phyloP scores from a whole-genome alignment of 1,140 invertebrate genomes.

The Zaprionus vittiger region DNA sequence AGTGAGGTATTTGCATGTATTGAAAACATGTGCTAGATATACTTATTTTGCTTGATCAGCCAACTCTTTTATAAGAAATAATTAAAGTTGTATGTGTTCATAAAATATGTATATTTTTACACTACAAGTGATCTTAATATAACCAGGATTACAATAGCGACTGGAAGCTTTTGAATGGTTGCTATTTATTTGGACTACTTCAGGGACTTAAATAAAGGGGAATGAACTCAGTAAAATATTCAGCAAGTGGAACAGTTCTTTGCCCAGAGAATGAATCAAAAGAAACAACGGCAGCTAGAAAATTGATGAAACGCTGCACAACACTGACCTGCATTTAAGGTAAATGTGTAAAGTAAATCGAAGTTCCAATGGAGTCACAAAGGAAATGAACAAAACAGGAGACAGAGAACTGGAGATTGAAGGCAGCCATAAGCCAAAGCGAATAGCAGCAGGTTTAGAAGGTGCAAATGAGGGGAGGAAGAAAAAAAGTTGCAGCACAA shows the following conservation, averaged over 20 bases:
- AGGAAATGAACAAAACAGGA: constrained; percentile 69
- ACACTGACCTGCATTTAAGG: constrained; percentile 65
- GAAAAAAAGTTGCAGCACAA: constrained; percentile 49
- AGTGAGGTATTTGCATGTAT: no score
- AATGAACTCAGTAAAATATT: constrained; percentile 22
- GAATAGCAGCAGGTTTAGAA: constrained; percentile 26
- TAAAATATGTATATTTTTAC: no score
- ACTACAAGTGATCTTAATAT: no score
- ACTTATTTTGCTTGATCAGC: no score
- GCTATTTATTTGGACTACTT: no score
- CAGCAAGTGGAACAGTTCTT: constrained; percentile 36
- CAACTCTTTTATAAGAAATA: no score
- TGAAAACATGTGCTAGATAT: no score
- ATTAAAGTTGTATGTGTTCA: no score
- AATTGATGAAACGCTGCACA: constrained; percentile 66
- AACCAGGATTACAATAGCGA: no score
- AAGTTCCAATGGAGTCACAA: constrained; percentile 57
- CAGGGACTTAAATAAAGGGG: neutral
- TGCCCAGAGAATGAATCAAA: constrained; percentile 40
- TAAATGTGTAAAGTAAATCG: constrained; percentile 51
- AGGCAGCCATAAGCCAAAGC: constrained; percentile 53
- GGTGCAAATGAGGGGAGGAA: neutral
- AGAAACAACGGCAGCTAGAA: constrained; percentile 29
- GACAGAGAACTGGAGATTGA: constrained; percentile 48
- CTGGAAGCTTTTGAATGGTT: no score